A percentile compares a stretch with the other conserved stretches of the same genome.
phyloP scores from a whole-genome alignment of 2,113 vertebrate genomes.

The Lasiurus cinereus region DNA sequence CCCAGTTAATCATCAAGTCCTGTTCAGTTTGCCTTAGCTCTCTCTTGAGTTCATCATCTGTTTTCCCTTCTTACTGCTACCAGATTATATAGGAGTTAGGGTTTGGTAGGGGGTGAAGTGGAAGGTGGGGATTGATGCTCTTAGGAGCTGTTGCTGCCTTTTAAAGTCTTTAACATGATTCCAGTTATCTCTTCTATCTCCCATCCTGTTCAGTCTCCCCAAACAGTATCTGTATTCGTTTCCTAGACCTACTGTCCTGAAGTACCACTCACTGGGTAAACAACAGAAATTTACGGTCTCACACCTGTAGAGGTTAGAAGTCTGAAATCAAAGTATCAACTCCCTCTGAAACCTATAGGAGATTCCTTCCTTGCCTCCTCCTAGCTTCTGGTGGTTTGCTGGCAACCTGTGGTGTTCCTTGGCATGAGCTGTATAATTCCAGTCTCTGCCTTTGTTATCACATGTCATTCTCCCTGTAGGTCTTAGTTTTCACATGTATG shows the following conservation, averaged over 20 bases:
- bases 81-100: not conserved
- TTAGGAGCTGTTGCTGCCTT: not conserved
- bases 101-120: not conserved
- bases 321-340: not conserved
- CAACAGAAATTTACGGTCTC: not conserved
- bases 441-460: conserved; percentile 16
- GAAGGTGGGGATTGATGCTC: not conserved
- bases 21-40: not conserved
- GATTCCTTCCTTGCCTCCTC: not conserved
- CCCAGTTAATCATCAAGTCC: not conserved
- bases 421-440: not conserved
- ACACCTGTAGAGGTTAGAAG: not conserved
- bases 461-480: conserved; percentile 10
- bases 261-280: not conserved
- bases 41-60: not conserved
- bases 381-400: conserved; percentile 31
- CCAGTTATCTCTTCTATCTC: not conserved
- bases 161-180: not conserved
- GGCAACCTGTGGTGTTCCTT: not conserved
- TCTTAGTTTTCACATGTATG: conserved; percentile 43
- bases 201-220: not conserved
- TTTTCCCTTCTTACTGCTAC: not conserved
- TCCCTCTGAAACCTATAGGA: not conserved
- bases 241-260: not conserved
- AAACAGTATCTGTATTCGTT: not conserved